Evolutionary conservation across 2,797 vertebrate genomes (phyloP), one percentile per base, ranked within the genome.

Genomic region (Myiotriccus ornatus): DNA sequence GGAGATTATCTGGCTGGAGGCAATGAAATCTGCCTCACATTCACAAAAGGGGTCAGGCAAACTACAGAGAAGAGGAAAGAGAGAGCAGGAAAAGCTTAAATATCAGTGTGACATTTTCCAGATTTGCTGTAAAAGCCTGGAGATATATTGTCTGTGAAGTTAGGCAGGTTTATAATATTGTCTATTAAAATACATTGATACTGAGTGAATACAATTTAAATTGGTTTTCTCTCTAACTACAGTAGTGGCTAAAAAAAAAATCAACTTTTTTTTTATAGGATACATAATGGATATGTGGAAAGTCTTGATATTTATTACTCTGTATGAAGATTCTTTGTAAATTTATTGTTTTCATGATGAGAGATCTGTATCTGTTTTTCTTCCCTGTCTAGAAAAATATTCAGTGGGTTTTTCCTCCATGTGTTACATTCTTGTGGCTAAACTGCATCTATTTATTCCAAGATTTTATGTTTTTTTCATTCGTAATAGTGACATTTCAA

Each of bases 261-360:
- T 44, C 65, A 75, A 47, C 63, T 86, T 95, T 93, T 52, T 89
- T 93, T 94, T 95, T 93, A 84, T 73, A 79, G 65, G 47, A 81
- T 88, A 56, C 69, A 34, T 86, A 88, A 95, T 76, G 79, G 73
- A 62, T 94, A 63, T 86, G 82, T 95, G 89, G 74, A 92, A 88
- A 86, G 80, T 91, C 84, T 91, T 89, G 69, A 37, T 91, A 96
- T 90, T 95, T 95, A 92, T 94, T 89, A 91, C 34, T 92, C 59
- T 86, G 35, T 93, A 87, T 82, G 85, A 93, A 68, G 52, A 92
- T 60, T 92, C 83, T 94, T 95, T 88, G 84, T 92, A 94, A 92
- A 91, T 81, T 89, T 89, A 75, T 84, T 91, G 92, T 85, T 96
- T 95, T 89, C 89, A 87, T 76, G 35, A 92, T 78, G 59, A 88